phyloP scores from a whole-genome alignment of 2,888 invertebrate species.

The Gastrophysa polygoni region DNA sequence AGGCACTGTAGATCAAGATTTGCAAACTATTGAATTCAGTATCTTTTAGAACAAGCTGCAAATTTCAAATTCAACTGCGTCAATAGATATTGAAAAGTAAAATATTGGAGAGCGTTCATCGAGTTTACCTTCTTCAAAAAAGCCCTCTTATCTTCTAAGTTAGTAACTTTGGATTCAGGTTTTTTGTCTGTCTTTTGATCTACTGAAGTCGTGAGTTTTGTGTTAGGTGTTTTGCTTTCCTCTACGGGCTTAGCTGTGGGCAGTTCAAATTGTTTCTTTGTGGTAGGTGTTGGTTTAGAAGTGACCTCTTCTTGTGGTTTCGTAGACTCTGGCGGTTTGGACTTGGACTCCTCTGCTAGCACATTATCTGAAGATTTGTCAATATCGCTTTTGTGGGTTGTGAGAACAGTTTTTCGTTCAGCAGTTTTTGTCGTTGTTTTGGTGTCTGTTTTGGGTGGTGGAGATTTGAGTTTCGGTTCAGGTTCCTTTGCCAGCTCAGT shows the following conservation, averaged over 20 bases:
- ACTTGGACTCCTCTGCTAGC: not conserved
- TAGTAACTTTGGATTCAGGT: slow-evolving; percentile 44
- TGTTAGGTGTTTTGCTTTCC: slow-evolving; percentile 22
- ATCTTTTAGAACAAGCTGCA: too few relatives aligned
- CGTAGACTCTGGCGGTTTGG: not conserved
- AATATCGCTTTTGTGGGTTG: slow-evolving; percentile 33
- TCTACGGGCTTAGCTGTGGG: slow-evolving; percentile 26
- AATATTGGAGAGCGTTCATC: not conserved
- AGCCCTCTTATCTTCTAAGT: slow-evolving; percentile 38
- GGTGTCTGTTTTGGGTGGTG: slow-evolving; percentile 36
- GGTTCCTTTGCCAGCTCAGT: slow-evolving; percentile 38
- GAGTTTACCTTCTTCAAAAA: slow-evolving; percentile 43
- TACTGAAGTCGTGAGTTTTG: slow-evolving; percentile 34
- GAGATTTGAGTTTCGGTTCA: slow-evolving; percentile 35
- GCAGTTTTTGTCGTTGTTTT: slow-evolving; percentile 32
- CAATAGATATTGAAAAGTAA: not conserved
- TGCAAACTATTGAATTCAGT: too few relatives aligned
- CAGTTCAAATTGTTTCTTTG: slow-evolving; percentile 35
- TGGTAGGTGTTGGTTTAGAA: slow-evolving; percentile 23
- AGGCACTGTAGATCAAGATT: too few relatives aligned
- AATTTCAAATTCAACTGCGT: too few relatives aligned
- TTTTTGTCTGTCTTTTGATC: slow-evolving; percentile 40
- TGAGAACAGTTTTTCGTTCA: slow-evolving; percentile 32
- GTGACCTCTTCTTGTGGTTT: too few relatives aligned
- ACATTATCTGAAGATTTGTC: slow-evolving; percentile 11